phyloP scores from a whole-genome alignment of 2,797 vertebrate genomes.

The Gymnoscopelus braueri region DNA sequence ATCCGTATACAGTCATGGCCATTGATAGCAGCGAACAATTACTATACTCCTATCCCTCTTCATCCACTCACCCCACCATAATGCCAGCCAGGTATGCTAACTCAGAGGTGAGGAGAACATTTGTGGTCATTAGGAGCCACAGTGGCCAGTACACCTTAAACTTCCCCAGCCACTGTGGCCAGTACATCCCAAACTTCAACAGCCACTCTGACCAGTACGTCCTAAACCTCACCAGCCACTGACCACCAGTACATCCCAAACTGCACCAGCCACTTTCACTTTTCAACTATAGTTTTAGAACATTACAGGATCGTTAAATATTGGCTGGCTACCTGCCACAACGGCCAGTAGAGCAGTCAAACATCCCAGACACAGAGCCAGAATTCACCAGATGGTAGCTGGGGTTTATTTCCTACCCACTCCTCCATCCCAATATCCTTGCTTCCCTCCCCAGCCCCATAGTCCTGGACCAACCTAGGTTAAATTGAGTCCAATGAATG shows the following conservation, averaged over 20 bases:
- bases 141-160: constrained; percentile 8
- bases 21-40: background rate
- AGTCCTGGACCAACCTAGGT: constrained; percentile 46
- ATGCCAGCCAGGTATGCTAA: constrained; percentile 11
- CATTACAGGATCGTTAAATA: constrained; percentile 25
- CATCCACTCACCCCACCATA: background rate
- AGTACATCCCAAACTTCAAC: constrained; percentile 20
- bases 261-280: constrained; percentile 8
- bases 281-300: background rate
- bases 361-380: no score
- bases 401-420: no score
- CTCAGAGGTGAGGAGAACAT: constrained; percentile 8
- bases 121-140: constrained; percentile 25
- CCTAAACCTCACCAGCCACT: constrained; percentile 14
- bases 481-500: constrained; percentile 69
- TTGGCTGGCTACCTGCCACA: constrained; percentile 44
- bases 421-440: background rate
- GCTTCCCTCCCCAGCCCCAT: constrained; percentile 21
- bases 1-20: background rate
- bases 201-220: constrained; percentile 5
- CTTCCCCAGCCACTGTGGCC: background rate
- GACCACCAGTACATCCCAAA: constrained; percentile 8
- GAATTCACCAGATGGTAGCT: no score
- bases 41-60: constrained; percentile 18
- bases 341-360: no score